Evolutionary conservation across 2,888 invertebrate species (phyloP).

Genomic region (Cinara cedri): DNA sequence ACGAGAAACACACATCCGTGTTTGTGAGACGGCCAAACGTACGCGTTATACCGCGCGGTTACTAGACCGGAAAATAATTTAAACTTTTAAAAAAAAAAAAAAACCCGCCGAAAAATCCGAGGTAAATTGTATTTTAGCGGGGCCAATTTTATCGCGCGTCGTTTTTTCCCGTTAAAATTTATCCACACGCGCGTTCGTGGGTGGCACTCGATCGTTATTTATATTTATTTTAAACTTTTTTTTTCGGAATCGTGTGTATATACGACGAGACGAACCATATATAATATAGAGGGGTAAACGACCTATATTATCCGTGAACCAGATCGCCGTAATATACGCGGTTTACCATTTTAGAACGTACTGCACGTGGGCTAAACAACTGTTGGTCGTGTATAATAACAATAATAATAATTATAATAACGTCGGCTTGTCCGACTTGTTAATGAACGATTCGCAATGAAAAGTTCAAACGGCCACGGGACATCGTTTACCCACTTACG

Average conservation of each 20-base stretch:
- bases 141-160: no score
- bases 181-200: neutral
- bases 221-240: slow-evolving; percentile 8
- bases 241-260: neutral
- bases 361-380: slow-evolving; percentile 33
- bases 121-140: no score
- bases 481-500: no score
- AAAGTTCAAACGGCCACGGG: neutral
- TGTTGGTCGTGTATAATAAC: neutral
- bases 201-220: no score
- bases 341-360: slow-evolving; percentile 33
- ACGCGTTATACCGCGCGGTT: no score
- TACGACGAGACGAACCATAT: neutral
- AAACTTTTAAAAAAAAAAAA: no score
- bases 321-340: slow-evolving; percentile 45
- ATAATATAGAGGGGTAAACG: slow-evolving; percentile 8
- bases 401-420: no score
- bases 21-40: no score
- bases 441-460: slow-evolving; percentile 17
- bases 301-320: slow-evolving; percentile 33
- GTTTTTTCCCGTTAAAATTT: neutral
- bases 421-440: no score
- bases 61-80: no score
- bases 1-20: no score
- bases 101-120: no score